Evolutionary conservation across 1,140 invertebrate species (phyloP).

Genomic region (Panonychus citri): DNA sequence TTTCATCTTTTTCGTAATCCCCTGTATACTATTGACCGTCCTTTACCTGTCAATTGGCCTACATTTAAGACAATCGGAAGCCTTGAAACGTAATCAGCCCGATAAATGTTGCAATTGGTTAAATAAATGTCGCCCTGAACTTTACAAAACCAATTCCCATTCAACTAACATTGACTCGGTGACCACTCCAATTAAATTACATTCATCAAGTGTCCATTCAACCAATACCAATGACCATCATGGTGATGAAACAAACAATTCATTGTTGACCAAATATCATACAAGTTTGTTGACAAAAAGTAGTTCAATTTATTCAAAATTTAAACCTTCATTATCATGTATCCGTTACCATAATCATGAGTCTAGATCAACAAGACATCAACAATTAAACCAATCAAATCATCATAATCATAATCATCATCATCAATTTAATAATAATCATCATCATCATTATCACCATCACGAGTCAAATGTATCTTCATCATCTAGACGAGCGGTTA

Average conservation of each 20-base stretch:
- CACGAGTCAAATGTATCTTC: background rate
- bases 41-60: conserved; percentile 34
- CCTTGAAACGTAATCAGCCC: background rate
- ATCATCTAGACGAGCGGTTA: background rate
- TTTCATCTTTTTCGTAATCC: conserved; percentile 55
- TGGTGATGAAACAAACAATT: too few species aligned
- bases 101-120: too few species aligned
- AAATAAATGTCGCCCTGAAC: too few species aligned
- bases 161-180: too few species aligned
- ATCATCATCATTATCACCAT: background rate
- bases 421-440: background rate
- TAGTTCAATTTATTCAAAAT: too few species aligned
- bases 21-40: conserved; percentile 60
- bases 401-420: background rate
- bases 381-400: background rate
- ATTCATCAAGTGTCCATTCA: too few species aligned
- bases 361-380: background rate
- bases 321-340: too few species aligned
- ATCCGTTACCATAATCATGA: background rate
- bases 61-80: conserved; percentile 17
- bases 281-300: too few species aligned
- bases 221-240: too few species aligned
- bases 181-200: too few species aligned
- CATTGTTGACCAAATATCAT: too few species aligned
- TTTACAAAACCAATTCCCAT: too few species aligned